Conservation (phyloP, 2,888 invertebrate species). For the Eupeodes latifasciatus region DNA sequence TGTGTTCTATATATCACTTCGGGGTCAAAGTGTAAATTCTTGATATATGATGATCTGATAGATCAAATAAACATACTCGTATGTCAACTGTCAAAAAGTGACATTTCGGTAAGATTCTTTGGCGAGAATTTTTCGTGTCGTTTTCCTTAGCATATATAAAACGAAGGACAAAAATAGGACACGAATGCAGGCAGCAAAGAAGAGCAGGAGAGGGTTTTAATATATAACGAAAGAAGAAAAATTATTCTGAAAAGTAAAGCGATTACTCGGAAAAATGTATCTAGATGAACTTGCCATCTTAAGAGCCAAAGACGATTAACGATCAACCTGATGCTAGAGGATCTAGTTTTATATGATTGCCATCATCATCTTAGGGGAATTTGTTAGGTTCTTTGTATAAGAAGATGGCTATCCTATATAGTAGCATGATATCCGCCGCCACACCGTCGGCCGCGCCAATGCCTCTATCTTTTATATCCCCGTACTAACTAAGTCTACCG, state of each 20-base stretch:
- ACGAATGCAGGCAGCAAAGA: not conserved
- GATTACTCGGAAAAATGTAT: constrained; percentile 46
- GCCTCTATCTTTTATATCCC: constrained; percentile 10
- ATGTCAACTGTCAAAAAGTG: too few relatives aligned
- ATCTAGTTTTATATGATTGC: constrained; percentile 66
- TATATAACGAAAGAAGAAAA: not conserved
- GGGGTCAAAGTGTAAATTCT: too few relatives aligned
- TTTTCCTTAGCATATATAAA: not conserved
- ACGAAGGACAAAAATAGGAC: not conserved
- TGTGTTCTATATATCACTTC: too few relatives aligned
- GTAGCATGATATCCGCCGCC: not conserved
- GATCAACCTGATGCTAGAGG: constrained; percentile 21
- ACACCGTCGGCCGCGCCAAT: not conserved
- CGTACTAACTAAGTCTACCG: constrained; percentile 28
- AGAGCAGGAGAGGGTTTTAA: constrained; percentile 4
- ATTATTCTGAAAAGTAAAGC: constrained; percentile 36
- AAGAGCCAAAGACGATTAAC: constrained; percentile 36
- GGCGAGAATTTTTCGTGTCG: not conserved
- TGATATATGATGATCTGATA: too few relatives aligned
- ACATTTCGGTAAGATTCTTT: not conserved
- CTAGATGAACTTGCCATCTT: constrained; percentile 50
- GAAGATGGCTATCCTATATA: not conserved
- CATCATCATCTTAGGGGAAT: constrained; percentile 68
- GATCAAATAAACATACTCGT: too few relatives aligned
- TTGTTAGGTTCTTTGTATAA: constrained; percentile 50